Evolutionary conservation across 2,888 invertebrate species (phyloP).

Genomic region (Aricia artaxerxes): DNA sequence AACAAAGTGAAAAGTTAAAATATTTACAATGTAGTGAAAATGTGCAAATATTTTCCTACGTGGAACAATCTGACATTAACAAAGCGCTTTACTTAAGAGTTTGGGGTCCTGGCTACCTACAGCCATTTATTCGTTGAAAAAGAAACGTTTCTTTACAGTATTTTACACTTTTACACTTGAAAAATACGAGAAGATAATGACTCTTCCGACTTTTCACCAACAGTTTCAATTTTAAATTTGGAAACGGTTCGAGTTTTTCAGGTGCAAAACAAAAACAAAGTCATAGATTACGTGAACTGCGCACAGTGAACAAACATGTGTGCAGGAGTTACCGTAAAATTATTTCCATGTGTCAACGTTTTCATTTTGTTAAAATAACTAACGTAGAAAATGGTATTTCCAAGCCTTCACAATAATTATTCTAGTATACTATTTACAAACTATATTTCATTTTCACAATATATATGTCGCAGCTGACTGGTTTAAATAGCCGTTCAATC

Average conservation of each 20-base stretch:
- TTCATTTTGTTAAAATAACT: neutral
- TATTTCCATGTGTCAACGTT: neutral
- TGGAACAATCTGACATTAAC: conserved; percentile 46
- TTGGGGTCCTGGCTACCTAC: conserved; percentile 29
- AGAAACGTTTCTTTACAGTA: conserved; percentile 12
- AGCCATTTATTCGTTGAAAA: conserved; percentile 24
- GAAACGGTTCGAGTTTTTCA: neutral
- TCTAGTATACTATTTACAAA: neutral
- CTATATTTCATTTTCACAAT: neutral
- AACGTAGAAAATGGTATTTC: neutral
- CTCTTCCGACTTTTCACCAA: conserved; percentile 15
- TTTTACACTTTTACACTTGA: conserved; percentile 28
- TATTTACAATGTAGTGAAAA: conserved; percentile 47
- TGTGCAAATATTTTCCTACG: conserved; percentile 46
- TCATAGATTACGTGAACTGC: neutral
- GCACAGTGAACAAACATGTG: conserved; percentile 5
- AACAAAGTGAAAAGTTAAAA: conserved; percentile 42
- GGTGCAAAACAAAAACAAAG: conserved; percentile 11
- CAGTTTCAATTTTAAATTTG: conserved; percentile 13
- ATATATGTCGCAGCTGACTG: neutral
- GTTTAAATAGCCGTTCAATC: too few relatives aligned
- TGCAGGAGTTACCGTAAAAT: conserved; percentile 10
- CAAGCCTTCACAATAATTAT: neutral
- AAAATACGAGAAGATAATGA: conserved; percentile 21
- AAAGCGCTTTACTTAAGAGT: conserved; percentile 38